Base-by-base conservation (phyloP, 35 echinoderm and acorn worm genomes). In the Holothuria glaberrima region DNA sequence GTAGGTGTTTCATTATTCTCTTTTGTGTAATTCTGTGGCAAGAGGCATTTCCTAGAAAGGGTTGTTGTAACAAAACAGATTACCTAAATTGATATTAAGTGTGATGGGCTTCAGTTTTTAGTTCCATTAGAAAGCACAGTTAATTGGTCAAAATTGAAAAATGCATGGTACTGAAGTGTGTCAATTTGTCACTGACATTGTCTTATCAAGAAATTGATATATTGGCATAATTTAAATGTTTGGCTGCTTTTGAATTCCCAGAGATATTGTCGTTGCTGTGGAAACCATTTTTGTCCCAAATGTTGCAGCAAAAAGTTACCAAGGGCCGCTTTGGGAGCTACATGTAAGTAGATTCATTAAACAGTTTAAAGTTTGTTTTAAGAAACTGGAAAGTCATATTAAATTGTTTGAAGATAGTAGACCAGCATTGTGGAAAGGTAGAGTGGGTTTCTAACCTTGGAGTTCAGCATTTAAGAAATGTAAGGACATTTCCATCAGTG, bases 221-320 rank as follows among this genome's bases (percentile, higher is more conserved):
- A 71, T 17, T 31, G 30, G 24, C 13, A 17, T 5, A 17, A 13
- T 13, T 71, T 31, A 33, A 71, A n/a, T 22, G 58, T 59, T 30
- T 62, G 48, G 20, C 21, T 30, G 14, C 4, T 70, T 70, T 75
- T 45, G 7, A 4, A 21, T 19, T 33, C 72, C n/a, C 81, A 96
- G 94, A 86, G 91, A 48, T 96, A 96, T 75, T 96, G 94, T 31
- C 88, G 94, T 9, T 81, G 86, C 27, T 96, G 94, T 82, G 94
- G 94, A 5, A 90, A 92, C 63, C 87, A 96, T 27, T 96, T 96
- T 48, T 96, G 94, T 75, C 91, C 88, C 45, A 90, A 92, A 56
- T 96, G 94, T 58, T 96, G 94, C 54, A 81, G 27, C 56, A 93
- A 89, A 36, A 96, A 96, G 62, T 46, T 96, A 16, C 91, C 94